Evolutionary conservation across 2,113 vertebrate genomes (phyloP).

Genomic region (Notechis scutatus): DNA sequence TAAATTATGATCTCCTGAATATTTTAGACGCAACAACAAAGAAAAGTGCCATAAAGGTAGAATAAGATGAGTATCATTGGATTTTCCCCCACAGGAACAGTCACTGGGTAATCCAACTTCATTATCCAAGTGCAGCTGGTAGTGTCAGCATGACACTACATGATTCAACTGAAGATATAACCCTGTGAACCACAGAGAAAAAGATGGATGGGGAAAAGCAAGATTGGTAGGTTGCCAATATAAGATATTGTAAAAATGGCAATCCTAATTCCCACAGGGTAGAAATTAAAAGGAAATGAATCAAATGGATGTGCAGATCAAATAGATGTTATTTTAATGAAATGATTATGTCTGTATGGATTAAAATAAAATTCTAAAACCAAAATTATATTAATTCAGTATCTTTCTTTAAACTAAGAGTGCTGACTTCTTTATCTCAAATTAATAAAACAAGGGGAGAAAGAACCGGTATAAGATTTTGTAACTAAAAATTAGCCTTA

Average conservation of each 20-base stretch:
- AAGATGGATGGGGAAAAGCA: background rate
- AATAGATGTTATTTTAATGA: background rate
- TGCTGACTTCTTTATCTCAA: background rate
- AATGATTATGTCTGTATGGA: background rate
- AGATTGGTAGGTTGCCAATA: background rate
- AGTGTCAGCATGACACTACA: background rate
- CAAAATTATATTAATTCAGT: background rate
- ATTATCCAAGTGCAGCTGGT: background rate
- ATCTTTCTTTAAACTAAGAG: background rate
- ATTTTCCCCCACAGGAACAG: too few species aligned
- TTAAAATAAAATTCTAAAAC: background rate
- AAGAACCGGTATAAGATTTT: background rate
- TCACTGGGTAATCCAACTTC: background rate
- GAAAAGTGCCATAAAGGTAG: background rate
- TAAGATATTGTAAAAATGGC: background rate
- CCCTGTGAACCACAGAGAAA: background rate
- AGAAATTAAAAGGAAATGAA: background rate
- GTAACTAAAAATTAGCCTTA: background rate
- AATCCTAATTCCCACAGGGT: background rate
- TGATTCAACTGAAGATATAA: background rate
- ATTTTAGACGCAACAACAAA: background rate
- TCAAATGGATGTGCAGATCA: background rate
- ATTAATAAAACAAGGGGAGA: background rate
- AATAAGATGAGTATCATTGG: background rate
- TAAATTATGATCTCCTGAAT: background rate